Base-by-base conservation (phyloP, 2,113 vertebrate genomes). In the Callopanchax toddi region DNA sequence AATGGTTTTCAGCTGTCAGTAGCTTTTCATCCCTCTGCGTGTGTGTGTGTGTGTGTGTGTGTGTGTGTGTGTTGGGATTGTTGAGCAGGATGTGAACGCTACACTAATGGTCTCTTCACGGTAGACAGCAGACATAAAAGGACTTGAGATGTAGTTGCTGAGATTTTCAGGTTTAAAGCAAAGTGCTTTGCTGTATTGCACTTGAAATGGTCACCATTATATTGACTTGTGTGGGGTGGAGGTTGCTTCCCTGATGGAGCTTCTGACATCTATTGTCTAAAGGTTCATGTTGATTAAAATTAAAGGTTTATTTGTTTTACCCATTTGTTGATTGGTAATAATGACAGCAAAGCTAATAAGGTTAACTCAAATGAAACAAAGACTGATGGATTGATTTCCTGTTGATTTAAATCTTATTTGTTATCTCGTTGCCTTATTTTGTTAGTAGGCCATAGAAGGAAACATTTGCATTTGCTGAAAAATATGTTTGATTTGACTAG, bases 1-100 rank as follows among this genome's bases (percentile, higher is more conserved):
- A 79, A 71, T 84, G 67, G 67, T 34, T 73, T 56, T 73, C 43
- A 57, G 67, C 74, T 78, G 65, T 71, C 45, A 36, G 52, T 59
- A 46, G 61, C n/a, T 60, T 59, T 76, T 18, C 18, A 53, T 21
- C 18, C n/a, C 5, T 54, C 49, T 74, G 15, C 45, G 53, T 60
- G 36, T 73, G 46, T 16, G 26, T 18, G 29, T 32, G 26, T 29
- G 1, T 29, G 26, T 29, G 1, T 29, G 26, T 29, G 1, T 29
- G 26, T 29, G 1, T 29, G 26, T 13, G 15, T 15, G 12, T n/a
- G n/a, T 43, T 52, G 74, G 53, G 46, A 15, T 57, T 25, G 43
- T 34, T 25, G 20, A 12, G 53, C 55, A 22, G 26, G 68, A 68
- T 74, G 67, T 66, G 69, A 80, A 80, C 78, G 44, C 43, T 45